phyloP scores from a whole-genome alignment of 2,113 vertebrate species.

The Lanius ludovicianus region DNA sequence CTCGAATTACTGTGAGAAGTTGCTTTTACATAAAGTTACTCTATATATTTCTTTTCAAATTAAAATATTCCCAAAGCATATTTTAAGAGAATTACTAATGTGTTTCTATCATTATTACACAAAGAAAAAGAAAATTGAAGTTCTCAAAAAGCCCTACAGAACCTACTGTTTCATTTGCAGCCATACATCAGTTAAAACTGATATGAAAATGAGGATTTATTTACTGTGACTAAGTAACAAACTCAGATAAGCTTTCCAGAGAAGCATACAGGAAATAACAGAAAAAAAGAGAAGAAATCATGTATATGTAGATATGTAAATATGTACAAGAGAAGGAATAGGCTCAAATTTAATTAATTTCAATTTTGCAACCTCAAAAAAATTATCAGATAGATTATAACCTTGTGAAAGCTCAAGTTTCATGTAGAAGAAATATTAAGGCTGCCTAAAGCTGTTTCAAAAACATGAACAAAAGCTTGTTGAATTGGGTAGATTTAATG shows the following conservation, averaged over 20 bases:
- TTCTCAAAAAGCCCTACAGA: neutral
- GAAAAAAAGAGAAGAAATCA: neutral
- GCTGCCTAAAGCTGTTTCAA: neutral
- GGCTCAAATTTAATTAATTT: neutral
- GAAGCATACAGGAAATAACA: neutral
- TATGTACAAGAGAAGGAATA: neutral
- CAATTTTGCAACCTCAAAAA: neutral
- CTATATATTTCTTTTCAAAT: neutral
- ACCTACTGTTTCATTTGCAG: neutral
- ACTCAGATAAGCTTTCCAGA: neutral
- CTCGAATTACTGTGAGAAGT: neutral
- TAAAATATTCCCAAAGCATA: neutral
- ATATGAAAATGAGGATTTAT: neutral
- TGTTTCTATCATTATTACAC: neutral
- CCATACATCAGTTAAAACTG: neutral
- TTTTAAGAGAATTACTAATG: neutral
- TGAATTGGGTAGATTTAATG: neutral
- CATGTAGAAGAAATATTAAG: neutral
- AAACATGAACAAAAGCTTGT: neutral
- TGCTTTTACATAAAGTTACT: neutral
- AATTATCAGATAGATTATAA: neutral
- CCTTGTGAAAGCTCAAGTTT: neutral
- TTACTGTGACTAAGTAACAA: neutral
- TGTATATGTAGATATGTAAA: neutral
- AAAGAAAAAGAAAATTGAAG: neutral